Evolutionary conservation across 1,140 invertebrate species (phyloP), one percentile per base, ranked within the genome.

Genomic region (Zaprionus lachaisei): DNA sequence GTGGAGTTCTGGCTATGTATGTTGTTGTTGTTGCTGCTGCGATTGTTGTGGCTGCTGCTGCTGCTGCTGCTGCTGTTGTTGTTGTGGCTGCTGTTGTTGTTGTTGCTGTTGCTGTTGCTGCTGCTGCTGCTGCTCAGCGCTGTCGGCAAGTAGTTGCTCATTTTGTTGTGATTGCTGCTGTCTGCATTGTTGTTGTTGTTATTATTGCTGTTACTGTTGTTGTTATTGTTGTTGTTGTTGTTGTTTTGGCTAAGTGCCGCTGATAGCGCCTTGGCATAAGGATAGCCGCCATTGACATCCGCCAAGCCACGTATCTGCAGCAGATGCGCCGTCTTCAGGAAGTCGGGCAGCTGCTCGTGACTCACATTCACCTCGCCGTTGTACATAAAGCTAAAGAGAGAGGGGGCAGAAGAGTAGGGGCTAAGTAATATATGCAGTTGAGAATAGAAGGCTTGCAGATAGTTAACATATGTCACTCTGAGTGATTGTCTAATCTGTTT

Each of bases 341-440:
- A 97, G 83, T 97, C 96, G 64, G 96, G 95, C 76, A 99, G 94
- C 83, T 98, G 97, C 85, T 98, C 97, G 92, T 98, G 97, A 55
- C 97, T 96, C 73, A 98, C 97, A 92, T 98, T 96, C 4, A 99
- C 97, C 94, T 98, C 97, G 49, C 97, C 97, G 93, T 98, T 97
- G 93, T 98, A 99, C 97, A 98, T 98, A 94, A 98, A 98, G 92
- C 95, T 96, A 83, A 9, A 15, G 37, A 5, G 20, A 49, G 22
- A 7, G 7, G 11, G 14, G 11, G 2, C 9, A 37, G 7, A 47
- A 47, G 2, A 17, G 3, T 1, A 17, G 2, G 2, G 4, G n/a
- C 2, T 7, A 9, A 44, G 38, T 41, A 6, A 38, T 7, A 34
- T 34, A 34, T 34, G 3, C 9, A 11, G n/a, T 34, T 34, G 31